Evolutionary conservation across 2,888 invertebrate genomes (phyloP), one percentile per base, ranked within the genome.

Genomic region (Caenorhabditis plicata): DNA sequence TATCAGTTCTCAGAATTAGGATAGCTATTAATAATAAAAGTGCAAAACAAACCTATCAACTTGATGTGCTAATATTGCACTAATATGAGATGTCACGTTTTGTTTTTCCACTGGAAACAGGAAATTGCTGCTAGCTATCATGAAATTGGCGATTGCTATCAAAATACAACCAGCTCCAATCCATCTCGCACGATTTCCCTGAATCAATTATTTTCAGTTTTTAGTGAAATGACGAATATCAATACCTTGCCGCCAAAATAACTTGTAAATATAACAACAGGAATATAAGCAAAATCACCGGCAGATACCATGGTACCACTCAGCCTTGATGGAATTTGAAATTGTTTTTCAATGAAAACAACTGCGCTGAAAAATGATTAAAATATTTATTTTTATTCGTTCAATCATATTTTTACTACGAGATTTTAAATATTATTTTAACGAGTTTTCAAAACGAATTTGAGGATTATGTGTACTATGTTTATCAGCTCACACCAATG

Each of bases 221-320:
- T 32, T 2, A 29, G 22, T 22, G 9, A 3, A 13, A n/a, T 39
- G 15, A 8, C 19, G 9, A 23, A 5, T 33, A n/a, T 9, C 1
- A 36, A 38, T 44, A 74, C 73, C 61, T 77, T 78, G 35, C 77
- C 75, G 11, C 79, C 79, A 44, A 78, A 68, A 46, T 80, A 80
- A 44, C 76, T 66, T 7, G 80, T 71, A 49, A 80, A 74, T 19
- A 80, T 71, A 31, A 80, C 78, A 27, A 75, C 71, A 5, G 77
- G 76, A 44, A 79, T 74, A 63, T 78, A 79, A 27, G 79, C 80
- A 46, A 80, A 78, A 49, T 80, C 80, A 36, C 73, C 71, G n/a
- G 80, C 80, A 1, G 78, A 77, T 4, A 80, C 77, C 75, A 80
- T 76, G 33, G 74, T 74, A 48, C 80, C 80, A 42, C 58, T 55